Percentiles rank a stretch among this genome's conserved stretches.
phyloP scores from a whole-genome alignment of 1,140 invertebrate species.

The Meteorus sp. region DNA sequence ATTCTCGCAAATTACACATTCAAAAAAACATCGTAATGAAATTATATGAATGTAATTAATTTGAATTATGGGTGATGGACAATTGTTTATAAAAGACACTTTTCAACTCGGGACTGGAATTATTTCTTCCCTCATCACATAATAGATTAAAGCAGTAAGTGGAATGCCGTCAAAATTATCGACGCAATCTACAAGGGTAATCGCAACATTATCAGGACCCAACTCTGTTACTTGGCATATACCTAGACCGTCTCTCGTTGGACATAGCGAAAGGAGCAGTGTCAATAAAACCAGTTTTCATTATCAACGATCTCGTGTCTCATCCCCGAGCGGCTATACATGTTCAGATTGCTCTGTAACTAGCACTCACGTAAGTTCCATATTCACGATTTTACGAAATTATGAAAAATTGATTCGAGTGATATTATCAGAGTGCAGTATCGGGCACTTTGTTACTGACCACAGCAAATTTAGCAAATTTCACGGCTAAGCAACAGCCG shows the following conservation, averaged over 20 bases:
- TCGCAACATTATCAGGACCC: slow-evolving; percentile 14
- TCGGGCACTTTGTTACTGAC: slow-evolving; percentile 76
- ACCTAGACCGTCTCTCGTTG: slow-evolving; percentile 70
- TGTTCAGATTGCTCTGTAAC: slow-evolving; percentile 74
- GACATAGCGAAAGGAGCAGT: slow-evolving; percentile 53
- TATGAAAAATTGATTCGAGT: slow-evolving; percentile 5
- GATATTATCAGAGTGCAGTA: slow-evolving; percentile 67
- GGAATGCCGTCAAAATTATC: too few relatives aligned
- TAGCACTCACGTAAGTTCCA: slow-evolving; percentile 72
- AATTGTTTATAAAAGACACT: too few relatives aligned
- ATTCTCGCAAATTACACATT: too few relatives aligned
- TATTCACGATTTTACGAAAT: not conserved
- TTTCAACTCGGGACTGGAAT: too few relatives aligned
- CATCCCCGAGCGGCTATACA: slow-evolving; percentile 65
- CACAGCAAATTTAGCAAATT: slow-evolving; percentile 71
- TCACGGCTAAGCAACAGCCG: slow-evolving; percentile 68
- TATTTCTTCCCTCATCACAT: not conserved
- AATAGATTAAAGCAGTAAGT: not conserved
- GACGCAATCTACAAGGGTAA: not conserved
- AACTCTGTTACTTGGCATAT: slow-evolving; percentile 69
- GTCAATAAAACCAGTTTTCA: slow-evolving; percentile 52
- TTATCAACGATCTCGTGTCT: slow-evolving; percentile 35
- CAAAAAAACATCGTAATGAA: too few relatives aligned
- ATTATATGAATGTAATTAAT: too few relatives aligned
- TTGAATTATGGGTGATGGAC: too few relatives aligned